Base-by-base conservation (phyloP, 2,888 invertebrate species). In the Sycophila texana region DNA sequence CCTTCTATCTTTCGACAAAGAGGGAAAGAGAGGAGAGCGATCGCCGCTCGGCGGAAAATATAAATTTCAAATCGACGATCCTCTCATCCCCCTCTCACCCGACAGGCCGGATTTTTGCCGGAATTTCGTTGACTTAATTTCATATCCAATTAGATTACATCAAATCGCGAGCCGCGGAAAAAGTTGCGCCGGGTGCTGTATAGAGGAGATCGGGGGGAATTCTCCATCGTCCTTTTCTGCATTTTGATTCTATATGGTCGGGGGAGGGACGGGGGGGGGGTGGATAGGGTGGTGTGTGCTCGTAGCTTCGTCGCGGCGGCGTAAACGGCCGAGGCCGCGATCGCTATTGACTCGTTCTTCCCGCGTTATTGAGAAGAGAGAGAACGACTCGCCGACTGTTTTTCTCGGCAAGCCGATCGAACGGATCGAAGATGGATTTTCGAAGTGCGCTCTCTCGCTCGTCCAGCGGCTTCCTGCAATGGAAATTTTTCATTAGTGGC, bases 61-160 rank as follows among this genome's bases (percentile, higher is more conserved):
- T 81, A 82, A 82, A 81, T 82, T 81, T 82, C 73, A 82, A 83
- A 85, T 85, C 80, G 81, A 61, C 20, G 66, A 47, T 74, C 58
- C 68, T 67, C 70, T 77, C 53, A 70, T 70, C 75, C 80, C 77
- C 82, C 75, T 77, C 79, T 47, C 30, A 79, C 74, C 80, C 68
- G 83, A 83, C 78, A 61, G 74, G 81, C 76, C 83, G 76, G 82
- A 89, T 89, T 88, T 88, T 88, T 88, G 86, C 79, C 84, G 82
- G 87, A 86, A 86, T 88, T 87, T 87, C 85, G 86, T 88, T 86
- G 87, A 88, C 87, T 89, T 89, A 86, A 88, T 89, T 87, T 87
- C 87, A 86, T 87, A 87, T 88, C 88, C 89, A 89, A 89, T 89
- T 89, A 89, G 86, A 88, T 87, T 86, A 84, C 84, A 84, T 84